Conservation (phyloP, 2,888 invertebrate genomes). For the Buathra laborator region DNA sequence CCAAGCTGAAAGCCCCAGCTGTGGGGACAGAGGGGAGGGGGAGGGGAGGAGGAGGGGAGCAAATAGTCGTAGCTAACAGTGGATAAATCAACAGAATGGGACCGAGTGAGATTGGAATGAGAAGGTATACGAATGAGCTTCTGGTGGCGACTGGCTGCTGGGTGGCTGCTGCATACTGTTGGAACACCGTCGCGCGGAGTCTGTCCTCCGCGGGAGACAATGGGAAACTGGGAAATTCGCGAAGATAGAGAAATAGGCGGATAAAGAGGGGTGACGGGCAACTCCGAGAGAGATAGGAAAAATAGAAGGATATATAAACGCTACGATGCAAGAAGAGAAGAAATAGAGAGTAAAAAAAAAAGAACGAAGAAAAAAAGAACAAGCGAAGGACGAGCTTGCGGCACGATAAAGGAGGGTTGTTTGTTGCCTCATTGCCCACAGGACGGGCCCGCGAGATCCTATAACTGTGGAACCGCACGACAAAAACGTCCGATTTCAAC, state of each 20-base stretch:
- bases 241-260: constrained; percentile 66
- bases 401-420: constrained; percentile 72
- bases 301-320: constrained; percentile 38
- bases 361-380: constrained; percentile 55
- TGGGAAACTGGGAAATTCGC: constrained; percentile 50
- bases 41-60: neutral
- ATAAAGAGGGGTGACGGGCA: constrained; percentile 61
- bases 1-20: constrained; percentile 32
- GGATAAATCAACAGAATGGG: constrained; percentile 63
- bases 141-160: constrained; percentile 26
- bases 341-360: constrained; percentile 35
- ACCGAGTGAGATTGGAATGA: constrained; percentile 55
- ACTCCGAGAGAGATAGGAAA: constrained; percentile 31
- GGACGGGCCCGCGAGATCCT: constrained; percentile 43
- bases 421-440: constrained; percentile 78
- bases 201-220: constrained; percentile 53
- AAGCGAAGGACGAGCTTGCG: constrained; percentile 64
- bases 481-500: constrained; percentile 73
- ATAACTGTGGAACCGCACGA: constrained; percentile 59
- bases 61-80: constrained; percentile 53
- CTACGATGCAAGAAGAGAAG: constrained; percentile 25
- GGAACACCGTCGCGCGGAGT: constrained; percentile 31
- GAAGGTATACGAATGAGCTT: constrained; percentile 2
- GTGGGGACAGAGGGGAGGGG: neutral
- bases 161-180: constrained; percentile 45